Percentiles rank a stretch among this genome's conserved stretches.
phyloP scores from a whole-genome alignment of 2,797 vertebrate species.

The Trichosurus vulpecula region DNA sequence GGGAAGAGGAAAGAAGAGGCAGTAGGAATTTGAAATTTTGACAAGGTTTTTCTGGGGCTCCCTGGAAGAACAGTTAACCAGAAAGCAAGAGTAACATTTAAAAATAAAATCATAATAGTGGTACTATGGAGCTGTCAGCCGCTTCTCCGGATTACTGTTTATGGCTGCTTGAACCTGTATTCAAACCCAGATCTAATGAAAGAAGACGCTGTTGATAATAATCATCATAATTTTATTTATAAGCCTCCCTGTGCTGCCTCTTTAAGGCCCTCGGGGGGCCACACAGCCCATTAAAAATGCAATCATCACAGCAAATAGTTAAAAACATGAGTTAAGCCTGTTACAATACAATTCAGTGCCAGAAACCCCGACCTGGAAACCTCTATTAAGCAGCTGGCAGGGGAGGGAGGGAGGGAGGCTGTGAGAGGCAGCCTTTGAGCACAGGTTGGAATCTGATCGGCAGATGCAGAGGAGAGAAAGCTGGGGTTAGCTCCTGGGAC shows the following conservation, averaged over 20 bases:
- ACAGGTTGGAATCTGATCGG: background rate
- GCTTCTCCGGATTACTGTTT: slow-evolving; percentile 1
- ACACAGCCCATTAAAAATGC: background rate
- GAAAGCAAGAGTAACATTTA: slow-evolving; percentile 18
- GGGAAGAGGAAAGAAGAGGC: background rate
- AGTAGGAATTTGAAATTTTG: background rate
- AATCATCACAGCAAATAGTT: background rate
- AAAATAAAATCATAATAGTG: slow-evolving; percentile 15
- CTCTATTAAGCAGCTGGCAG: background rate
- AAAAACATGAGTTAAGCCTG: slow-evolving; percentile 3
- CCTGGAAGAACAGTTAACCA: background rate
- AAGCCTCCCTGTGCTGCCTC: background rate
- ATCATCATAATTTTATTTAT: background rate
- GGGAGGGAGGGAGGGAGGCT: background rate
- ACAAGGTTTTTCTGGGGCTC: background rate
- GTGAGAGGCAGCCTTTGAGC: background rate
- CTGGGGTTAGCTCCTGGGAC: background rate
- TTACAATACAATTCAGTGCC: background rate
- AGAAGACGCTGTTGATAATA: background rate
- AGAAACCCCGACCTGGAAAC: slow-evolving; percentile 1
- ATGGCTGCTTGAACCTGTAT: background rate
- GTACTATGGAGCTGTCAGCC: slow-evolving; percentile 2
- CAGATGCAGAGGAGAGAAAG: background rate
- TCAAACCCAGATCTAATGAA: background rate
- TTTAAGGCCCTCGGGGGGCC: background rate